Conservation (phyloP, 2,113 vertebrate genomes). For the Epinephelus lanceolatus region DNA sequence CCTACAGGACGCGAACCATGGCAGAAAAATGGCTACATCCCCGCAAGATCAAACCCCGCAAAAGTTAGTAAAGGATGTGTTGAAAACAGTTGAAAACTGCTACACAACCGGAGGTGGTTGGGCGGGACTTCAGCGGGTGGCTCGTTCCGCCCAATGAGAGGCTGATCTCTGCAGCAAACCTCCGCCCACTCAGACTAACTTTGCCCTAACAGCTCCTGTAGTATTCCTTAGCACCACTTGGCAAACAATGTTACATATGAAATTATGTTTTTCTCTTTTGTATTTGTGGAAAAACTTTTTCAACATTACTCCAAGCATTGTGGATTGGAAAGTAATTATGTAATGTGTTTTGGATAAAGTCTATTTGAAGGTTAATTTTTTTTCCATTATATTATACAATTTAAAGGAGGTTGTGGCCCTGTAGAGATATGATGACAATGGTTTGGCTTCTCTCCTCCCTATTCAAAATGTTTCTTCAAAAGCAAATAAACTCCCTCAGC, state of each 20-base stretch:
- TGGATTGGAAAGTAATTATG: not conserved
- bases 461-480: conserved; percentile 68
- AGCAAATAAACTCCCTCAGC: conserved; percentile 71
- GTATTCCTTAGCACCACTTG: not conserved
- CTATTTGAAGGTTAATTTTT: conserved; percentile 18
- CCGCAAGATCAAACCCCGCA: too few species aligned
- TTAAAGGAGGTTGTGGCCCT: conserved; percentile 32
- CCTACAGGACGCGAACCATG: too few species aligned
- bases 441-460: conserved; percentile 29
- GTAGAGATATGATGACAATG: conserved; percentile 36
- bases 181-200: not conserved
- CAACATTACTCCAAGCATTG: conserved; percentile 1
- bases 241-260: not conserved
- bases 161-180: too few species aligned
- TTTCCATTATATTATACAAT: conserved; percentile 14
- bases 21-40: too few species aligned
- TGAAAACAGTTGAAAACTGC: too few species aligned
- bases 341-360: conserved; percentile 24
- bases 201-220: not conserved
- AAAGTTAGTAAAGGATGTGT: too few species aligned
- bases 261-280: not conserved
- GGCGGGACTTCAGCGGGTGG: too few species aligned
- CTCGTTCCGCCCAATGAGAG: too few species aligned
- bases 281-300: not conserved
- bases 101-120: too few species aligned